Evolutionary conservation across 2,888 invertebrate species (phyloP), one percentile per base, ranked within the genome.

Genomic region (Teleogryllus oceanicus): DNA sequence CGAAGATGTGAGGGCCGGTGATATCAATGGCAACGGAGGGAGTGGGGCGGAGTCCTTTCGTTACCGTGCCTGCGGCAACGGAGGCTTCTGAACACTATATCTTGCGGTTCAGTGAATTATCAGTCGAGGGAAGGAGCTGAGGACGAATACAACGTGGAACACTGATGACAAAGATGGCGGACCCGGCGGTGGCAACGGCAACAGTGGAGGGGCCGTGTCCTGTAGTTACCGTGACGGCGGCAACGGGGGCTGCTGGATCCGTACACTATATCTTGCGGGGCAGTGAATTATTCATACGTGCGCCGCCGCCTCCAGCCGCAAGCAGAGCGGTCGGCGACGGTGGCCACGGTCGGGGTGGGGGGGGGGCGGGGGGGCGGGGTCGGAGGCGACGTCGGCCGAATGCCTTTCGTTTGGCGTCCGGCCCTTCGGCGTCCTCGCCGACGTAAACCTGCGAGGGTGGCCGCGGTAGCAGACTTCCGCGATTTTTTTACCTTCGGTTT

Each of bases 181-280:
- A 5, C 1, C 37, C 8, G 37, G 5, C 37, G 37, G 37, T 37
- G 37, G 37, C 37, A 37, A 37, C 37, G 37, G 37, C 37, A 37
- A 8, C 37, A 5, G 37, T 4, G 37, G 37, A 8, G 37, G 62
- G n/a, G n/a, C 62, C 11, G 13, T 62, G 62, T 13, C 13, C 62
- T 62, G 62, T 62, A 62, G 62, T 62, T 62, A 62, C 62, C 62
- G 13, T n/a, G 13, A n/a, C 62, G 13, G 62, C 16, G 62, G 62
- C 13, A 13, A 8, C 62, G 62, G n/a, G 13, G 62, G 12, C 62
- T 13, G 62, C 62, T 16, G 62, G n/a, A n/a, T 13, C 62, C 62
- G 62, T 62, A 62, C 62, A 62, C 62, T 62, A 62, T 62, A 62
- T 62, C 62, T 62, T 62, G 62, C 62, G 62, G 62, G 16, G 62